Base-by-base conservation (phyloP, 2,113 vertebrate genomes). In the Rafetus swinhoei region DNA sequence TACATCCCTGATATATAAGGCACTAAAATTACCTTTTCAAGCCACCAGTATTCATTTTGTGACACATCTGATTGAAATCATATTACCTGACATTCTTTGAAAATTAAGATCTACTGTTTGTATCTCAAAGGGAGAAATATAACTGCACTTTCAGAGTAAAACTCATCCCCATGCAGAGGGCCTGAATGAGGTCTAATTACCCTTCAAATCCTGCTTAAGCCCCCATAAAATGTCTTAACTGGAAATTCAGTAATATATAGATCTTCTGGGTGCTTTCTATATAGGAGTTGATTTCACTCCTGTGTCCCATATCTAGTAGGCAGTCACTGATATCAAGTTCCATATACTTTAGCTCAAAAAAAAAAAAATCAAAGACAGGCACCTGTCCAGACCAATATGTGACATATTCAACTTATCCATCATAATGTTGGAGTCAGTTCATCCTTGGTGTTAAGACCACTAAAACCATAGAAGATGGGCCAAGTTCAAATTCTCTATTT, bases 381-480 rank as follows among this genome's bases (percentile, higher is more conserved):
- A 93, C 24, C 53, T 54, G 29, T 93, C 52, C 86, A 92, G 60
- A 90, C 72, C 45, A 88, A 25, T 0, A 6, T 88, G 32, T 86
- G 79, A 82, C 74, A 56, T 60, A 91, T 82, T 90, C 19, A 55
- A 62, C 45, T 86, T 69, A 88, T 79, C 85, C 56, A 83, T 93
- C 82, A 29, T 88, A 85, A 94, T 85, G 86, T 56, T 76, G 83
- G 93, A 95, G 77, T 35, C 77, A 95, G 81, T 79, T 93, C 85
- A 29, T 95, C 69, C 83, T 95, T 91, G 29, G 35, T 94, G 74
- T n/a, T 35, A 5, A 83, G 92, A 81, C 53, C 6, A 27, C 45
- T 93, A 88, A 93, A 90, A 50, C 69, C 35, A 7, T 25, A 82
- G 74, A 13, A 45, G 45, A 45, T 45, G 45, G 45, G 45, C 45